These are phyloP conservation scores for Ichneumoninae sp. DNA, from an alignment of 2,888 invertebrate species.

Conservation along the genomic window DNA sequence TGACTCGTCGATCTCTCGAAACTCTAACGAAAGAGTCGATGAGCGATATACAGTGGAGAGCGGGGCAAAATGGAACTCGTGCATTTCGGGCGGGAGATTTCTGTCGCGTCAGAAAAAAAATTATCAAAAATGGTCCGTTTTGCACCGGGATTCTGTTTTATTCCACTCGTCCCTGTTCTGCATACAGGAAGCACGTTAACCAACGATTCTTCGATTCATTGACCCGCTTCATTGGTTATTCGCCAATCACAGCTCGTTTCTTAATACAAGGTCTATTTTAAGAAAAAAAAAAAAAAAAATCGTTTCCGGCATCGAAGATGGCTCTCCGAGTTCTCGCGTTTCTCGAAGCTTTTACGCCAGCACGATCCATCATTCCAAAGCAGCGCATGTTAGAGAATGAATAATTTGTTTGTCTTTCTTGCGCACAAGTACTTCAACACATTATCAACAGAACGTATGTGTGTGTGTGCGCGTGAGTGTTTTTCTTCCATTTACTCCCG, in stretches of 20 bases:
- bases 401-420: background rate
- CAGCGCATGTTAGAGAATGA: background rate
- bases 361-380: background rate
- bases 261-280: background rate
- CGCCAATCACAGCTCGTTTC: background rate
- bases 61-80: background rate
- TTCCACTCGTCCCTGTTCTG: too few species aligned
- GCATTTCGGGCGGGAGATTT: background rate
- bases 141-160: too few species aligned
- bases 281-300: background rate
- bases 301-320: background rate
- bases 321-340: background rate
- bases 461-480: background rate
- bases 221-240: slow-evolving; percentile 1
- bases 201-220: background rate
- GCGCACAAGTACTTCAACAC: background rate
- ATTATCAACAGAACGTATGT: background rate
- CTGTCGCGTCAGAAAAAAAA: too few species aligned
- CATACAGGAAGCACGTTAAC: background rate
- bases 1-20: background rate
- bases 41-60: background rate
- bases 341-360: background rate
- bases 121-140: too few species aligned
- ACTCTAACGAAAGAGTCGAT: background rate
- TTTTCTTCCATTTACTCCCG: background rate